Evolutionary conservation across 92 coral and sea anemone genomes (phyloP).

Genomic region (Zoanthus sociatus): DNA sequence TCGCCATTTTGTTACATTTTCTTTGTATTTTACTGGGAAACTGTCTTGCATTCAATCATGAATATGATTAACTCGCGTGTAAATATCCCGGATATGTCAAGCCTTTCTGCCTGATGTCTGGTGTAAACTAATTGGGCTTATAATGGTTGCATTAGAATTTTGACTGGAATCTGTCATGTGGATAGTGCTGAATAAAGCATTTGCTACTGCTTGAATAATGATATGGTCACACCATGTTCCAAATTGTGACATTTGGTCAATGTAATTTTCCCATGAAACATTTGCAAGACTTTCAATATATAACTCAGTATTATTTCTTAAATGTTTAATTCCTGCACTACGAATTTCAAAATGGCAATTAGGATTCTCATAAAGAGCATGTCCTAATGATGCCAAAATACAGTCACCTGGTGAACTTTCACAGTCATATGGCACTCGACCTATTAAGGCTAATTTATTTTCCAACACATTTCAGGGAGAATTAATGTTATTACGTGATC

Average conservation of each 20-base stretch:
- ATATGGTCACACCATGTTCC: not conserved
- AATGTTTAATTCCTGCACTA: slow-evolving; percentile 15
- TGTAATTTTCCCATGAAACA: slow-evolving; percentile 34
- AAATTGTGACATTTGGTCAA: slow-evolving; percentile 26
- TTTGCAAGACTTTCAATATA: slow-evolving; percentile 34
- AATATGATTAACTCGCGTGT: no score
- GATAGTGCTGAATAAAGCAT: slow-evolving; percentile 28
- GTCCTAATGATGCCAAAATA: slow-evolving; percentile 36
- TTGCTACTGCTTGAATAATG: slow-evolving; percentile 35
- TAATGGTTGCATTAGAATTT: not conserved
- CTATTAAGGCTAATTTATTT: slow-evolving; percentile 48
- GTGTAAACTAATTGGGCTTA: no score
- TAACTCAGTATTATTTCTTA: slow-evolving; percentile 34
- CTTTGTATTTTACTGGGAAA: no score
- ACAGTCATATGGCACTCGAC: slow-evolving; percentile 54
- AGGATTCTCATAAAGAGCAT: slow-evolving; percentile 31
- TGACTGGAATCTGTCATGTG: slow-evolving; percentile 36
- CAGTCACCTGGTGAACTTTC: slow-evolving; percentile 58
- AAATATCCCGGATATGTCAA: no score
- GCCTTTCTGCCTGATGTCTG: no score
- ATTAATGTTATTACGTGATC: slow-evolving; percentile 49
- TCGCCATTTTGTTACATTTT: no score
- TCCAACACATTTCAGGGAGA: slow-evolving; percentile 42
- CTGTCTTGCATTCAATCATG: no score
- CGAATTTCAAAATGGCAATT: no score